Evolutionary conservation across 2,113 vertebrate species (phyloP).

Genomic region (Macquaria australasica): DNA sequence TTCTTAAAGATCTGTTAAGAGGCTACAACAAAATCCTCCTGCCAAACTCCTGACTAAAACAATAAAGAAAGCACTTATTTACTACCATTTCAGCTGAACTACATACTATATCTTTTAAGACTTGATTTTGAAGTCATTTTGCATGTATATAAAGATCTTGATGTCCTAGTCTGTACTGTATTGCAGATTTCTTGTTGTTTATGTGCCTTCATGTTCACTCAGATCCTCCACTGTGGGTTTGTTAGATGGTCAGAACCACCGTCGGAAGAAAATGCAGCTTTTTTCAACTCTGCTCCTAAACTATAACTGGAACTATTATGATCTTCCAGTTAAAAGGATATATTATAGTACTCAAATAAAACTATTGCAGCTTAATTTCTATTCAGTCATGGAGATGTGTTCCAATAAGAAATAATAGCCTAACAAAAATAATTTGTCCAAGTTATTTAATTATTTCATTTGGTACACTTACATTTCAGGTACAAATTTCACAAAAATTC

Average conservation of each 20-base stretch:
- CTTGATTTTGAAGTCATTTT: slow-evolving; percentile 2
- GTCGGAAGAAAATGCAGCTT: background rate
- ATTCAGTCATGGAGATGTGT: background rate
- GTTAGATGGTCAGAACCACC: background rate
- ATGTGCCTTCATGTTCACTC: background rate
- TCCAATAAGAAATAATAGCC: background rate
- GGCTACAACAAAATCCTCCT: background rate
- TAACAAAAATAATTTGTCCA: background rate
- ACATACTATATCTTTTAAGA: background rate
- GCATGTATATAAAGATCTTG: background rate
- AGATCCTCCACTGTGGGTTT: background rate
- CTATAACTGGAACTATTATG: background rate
- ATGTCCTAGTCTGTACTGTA: background rate
- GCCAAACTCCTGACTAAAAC: background rate
- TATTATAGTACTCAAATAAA: background rate
- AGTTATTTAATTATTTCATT: background rate
- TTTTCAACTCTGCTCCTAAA: background rate
- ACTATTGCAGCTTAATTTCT: background rate
- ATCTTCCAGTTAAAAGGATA: background rate
- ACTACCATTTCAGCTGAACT: background rate
- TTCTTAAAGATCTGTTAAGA: background rate
- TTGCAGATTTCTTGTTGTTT: background rate
- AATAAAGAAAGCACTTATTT: background rate
- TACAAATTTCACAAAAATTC: background rate
- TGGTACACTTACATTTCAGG: background rate